phyloP scores from a whole-genome alignment of 2,888 invertebrate genomes.

The Hirtodrosophila cameraria region DNA sequence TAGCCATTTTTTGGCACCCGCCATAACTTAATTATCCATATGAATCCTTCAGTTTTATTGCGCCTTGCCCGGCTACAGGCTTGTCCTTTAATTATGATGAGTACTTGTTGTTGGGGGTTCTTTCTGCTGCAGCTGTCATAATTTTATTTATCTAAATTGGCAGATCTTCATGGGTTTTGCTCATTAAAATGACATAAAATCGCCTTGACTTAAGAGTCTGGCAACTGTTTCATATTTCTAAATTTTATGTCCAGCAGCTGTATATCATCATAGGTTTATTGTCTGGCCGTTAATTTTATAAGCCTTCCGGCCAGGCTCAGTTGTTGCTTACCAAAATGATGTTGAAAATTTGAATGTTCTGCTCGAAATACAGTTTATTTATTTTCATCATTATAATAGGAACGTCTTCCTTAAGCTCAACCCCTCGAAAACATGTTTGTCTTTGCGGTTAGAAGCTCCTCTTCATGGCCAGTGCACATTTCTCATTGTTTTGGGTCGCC shows the following conservation, averaged over 20 bases:
- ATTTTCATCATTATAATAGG: conserved; percentile 24
- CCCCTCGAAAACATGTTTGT: conserved; percentile 10
- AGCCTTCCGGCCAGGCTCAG: conserved; percentile 29
- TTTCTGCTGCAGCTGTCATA: conserved; percentile 71
- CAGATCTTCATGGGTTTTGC: conserved; percentile 68
- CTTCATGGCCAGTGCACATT: conserved; percentile 35
- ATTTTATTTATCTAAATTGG: conserved; percentile 72
- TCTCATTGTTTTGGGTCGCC: conserved; percentile 42
- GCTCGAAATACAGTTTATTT: conserved; percentile 2
- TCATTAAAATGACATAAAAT: conserved; percentile 70
- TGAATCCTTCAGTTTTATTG: conserved; percentile 73
- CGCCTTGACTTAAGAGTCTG: conserved; percentile 19
- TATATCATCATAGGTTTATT: conserved; percentile 69
- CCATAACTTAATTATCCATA: conserved; percentile 78
- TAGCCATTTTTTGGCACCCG: conserved; percentile 51
- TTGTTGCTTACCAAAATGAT: conserved; percentile 11
- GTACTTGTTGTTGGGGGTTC: conserved; percentile 46
- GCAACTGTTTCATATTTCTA: conserved; percentile 60
- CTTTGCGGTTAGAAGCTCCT: conserved; percentile 31
- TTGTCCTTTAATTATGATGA: conserved; percentile 69
- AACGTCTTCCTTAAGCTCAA: background rate
- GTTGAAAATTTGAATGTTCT: conserved; percentile 3
- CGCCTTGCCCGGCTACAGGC: conserved; percentile 34
- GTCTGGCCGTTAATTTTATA: conserved; percentile 46
- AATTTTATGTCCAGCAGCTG: conserved; percentile 69